Percentiles rank a stretch among this genome's conserved stretches.
Evolutionary conservation across 2,113 vertebrate species (phyloP).

Genomic region (Salvelinus fontinalis): DNA sequence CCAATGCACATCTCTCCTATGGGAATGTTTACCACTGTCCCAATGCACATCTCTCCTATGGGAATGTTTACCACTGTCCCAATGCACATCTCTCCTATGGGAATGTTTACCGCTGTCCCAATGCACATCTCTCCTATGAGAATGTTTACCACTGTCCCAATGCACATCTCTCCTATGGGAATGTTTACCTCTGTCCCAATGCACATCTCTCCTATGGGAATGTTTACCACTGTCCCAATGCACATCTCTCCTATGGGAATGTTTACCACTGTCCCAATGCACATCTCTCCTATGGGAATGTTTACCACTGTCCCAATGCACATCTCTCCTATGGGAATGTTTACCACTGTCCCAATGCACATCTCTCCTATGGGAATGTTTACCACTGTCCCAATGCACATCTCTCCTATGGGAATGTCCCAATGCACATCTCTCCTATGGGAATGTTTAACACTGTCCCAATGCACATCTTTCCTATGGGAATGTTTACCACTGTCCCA

Average conservation of each 20-base stretch:
- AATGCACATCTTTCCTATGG: no score
- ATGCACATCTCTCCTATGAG: no score
- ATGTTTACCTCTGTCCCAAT: no score
- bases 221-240: no score
- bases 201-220: neutral
- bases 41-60: no score
- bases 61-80: slow-evolving; percentile 9
- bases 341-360: no score
- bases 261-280: no score
- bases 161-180: neutral
- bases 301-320: no score
- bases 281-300: neutral
- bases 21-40: slow-evolving; percentile 8
- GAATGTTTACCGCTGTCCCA: slow-evolving; percentile 13
- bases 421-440: no score
- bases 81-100: no score
- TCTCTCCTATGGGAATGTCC: neutral
- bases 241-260: neutral
- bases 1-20: no score
- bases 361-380: neutral
- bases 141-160: slow-evolving; percentile 11
- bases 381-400: no score
- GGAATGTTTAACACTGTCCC: slow-evolving; percentile 12
- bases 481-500: slow-evolving; percentile 10
- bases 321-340: neutral